Percentiles rank a stretch among this genome's conserved stretches.
Evolutionary conservation across 2,888 invertebrate genomes (phyloP).

Genomic region (Digitonthophagus gazella): DNA sequence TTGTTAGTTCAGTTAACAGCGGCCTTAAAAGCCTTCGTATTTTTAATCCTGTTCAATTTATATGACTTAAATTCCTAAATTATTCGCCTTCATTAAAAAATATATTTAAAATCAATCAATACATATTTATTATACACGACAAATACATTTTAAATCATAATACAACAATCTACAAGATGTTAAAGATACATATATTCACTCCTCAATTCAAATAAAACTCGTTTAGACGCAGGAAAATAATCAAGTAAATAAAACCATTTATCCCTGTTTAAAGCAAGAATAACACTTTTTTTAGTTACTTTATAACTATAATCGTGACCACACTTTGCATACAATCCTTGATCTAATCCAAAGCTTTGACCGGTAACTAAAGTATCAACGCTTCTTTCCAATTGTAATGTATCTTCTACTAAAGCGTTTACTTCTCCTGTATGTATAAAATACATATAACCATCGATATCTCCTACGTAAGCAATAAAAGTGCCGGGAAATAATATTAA

Average conservation of each 20-base stretch:
- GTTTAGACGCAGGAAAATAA: conserved; percentile 33
- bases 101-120: too few relatives aligned
- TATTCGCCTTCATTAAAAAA: too few relatives aligned
- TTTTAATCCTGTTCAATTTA: too few relatives aligned
- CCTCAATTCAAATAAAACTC: conserved; percentile 20
- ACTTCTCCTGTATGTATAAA: conserved; percentile 38
- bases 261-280: conserved; percentile 28
- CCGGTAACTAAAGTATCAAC: conserved; percentile 27
- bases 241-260: conserved; percentile 33
- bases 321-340: conserved; percentile 30
- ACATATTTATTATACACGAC: too few relatives aligned
- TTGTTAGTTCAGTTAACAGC: too few relatives aligned
- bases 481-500: conserved; percentile 35
- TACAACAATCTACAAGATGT: background rate
- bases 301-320: conserved; percentile 37
- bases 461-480: conserved; percentile 34
- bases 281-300: conserved; percentile 29
- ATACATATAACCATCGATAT: conserved; percentile 38
- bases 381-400: conserved; percentile 29
- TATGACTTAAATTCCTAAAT: too few relatives aligned
- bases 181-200: background rate
- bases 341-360: conserved; percentile 34
- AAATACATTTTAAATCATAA: too few relatives aligned
- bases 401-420: conserved; percentile 34
- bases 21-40: too few relatives aligned